Evolutionary conservation across 2,888 invertebrate genomes (phyloP).

Genomic region (Therioaphis trifolii): DNA sequence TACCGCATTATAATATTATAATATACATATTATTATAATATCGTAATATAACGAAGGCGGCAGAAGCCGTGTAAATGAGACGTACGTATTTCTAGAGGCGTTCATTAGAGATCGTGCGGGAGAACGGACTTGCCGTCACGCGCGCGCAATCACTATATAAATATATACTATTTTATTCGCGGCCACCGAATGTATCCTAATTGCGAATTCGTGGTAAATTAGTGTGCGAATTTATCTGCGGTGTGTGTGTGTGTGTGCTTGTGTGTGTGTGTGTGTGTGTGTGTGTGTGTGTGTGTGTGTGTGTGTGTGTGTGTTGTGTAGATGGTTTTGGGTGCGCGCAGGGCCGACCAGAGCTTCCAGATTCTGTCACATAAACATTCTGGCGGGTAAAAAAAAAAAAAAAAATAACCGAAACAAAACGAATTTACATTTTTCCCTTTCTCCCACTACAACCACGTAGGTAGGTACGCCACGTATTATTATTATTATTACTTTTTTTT

Average conservation of each 20-base stretch:
- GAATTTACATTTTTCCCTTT: not conserved
- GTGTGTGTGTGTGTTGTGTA: not conserved
- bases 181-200: not conserved
- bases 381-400: not conserved
- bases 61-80: not conserved
- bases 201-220: conserved; percentile 5
- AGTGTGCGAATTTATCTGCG: no score
- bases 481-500: conserved; percentile 1
- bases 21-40: not conserved
- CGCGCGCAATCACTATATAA: not conserved
- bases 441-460: no score
- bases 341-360: not conserved
- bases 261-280: not conserved
- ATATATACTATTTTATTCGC: not conserved
- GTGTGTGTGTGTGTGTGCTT: not conserved
- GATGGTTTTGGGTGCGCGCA: not conserved
- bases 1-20: no score
- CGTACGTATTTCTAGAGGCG: not conserved
- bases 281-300: not conserved
- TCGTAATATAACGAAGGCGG: not conserved
- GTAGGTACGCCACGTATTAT: not conserved
- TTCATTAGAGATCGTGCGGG: not conserved
- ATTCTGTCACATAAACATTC: conserved; percentile 35
- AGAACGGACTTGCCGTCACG: not conserved
- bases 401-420: not conserved